These are phyloP conservation scores for Globodera rostochiensis DNA, from an alignment of 1,140 invertebrate genomes.

Conservation along the genomic window DNA sequence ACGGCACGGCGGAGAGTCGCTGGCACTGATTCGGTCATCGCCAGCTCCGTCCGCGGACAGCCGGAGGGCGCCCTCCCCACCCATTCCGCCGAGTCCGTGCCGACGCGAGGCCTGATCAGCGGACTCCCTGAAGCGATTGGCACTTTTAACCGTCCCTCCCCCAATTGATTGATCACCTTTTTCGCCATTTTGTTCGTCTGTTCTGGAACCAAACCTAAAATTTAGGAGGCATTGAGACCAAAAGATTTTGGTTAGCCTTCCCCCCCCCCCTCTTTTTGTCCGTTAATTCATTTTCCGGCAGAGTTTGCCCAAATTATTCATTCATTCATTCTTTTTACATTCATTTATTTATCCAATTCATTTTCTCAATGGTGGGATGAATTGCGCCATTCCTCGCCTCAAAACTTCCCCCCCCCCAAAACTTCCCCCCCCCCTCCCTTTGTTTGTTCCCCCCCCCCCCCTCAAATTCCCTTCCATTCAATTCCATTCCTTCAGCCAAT, in stretches of 20 bases:
- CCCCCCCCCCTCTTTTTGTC: no score
- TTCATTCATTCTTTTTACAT: background rate
- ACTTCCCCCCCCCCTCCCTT: background rate
- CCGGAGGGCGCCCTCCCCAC: background rate
- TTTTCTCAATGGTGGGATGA: background rate
- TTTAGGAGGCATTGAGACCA: background rate
- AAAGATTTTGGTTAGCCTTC: no score
- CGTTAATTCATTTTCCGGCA: no score
- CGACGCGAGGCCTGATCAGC: constrained; percentile 22
- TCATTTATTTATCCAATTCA: background rate
- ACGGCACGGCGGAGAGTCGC: background rate
- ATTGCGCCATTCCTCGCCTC: background rate
- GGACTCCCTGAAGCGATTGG: constrained; percentile 8
- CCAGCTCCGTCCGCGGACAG: no score
- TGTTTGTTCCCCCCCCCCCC: background rate
- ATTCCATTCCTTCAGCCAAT: background rate
- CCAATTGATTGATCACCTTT: constrained; percentile 67
- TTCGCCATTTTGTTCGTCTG: constrained; percentile 96
- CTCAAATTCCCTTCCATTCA: background rate
- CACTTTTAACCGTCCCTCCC: background rate
- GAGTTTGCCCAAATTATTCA: background rate
- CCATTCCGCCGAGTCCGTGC: background rate
- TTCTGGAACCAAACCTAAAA: constrained; percentile 99
- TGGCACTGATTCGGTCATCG: background rate
- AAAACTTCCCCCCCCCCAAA: no score